Percentiles rank a stretch among this genome's conserved stretches.
Evolutionary conservation across 2,113 vertebrate species (phyloP).

Genomic region (Grallaria varia): DNA sequence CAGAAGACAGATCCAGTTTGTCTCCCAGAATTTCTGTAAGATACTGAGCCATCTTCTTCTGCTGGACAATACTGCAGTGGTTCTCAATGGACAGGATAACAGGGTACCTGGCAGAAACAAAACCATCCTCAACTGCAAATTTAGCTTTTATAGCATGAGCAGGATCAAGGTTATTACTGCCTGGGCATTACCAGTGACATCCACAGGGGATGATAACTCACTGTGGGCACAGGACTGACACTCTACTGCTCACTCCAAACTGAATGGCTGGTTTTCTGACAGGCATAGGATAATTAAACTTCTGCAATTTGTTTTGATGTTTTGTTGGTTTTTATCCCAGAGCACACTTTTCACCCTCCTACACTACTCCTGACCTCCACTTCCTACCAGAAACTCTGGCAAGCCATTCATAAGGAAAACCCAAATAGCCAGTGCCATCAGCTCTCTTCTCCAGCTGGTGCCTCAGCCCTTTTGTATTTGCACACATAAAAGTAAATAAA

Average conservation of each 20-base stretch:
- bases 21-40: conserved; percentile 89
- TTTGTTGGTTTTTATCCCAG: not conserved
- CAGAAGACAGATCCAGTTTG: conserved; percentile 87
- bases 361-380: not conserved
- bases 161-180: not conserved
- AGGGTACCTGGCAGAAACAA: conserved; percentile 80
- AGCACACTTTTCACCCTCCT: not conserved
- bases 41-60: conserved; percentile 98
- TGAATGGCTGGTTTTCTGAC: not conserved
- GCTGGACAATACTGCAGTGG: conserved; percentile 94
- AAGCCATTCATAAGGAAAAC: not conserved
- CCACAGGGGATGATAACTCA: not conserved
- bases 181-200: not conserved
- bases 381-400: not conserved
- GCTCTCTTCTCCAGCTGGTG: not conserved
- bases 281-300: not conserved
- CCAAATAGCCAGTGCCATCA: not conserved
- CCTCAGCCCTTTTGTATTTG: not conserved
- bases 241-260: not conserved
- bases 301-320: not conserved
- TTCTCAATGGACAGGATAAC: conserved; percentile 98
- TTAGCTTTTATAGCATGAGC: not conserved
- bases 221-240: not conserved
- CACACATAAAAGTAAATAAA: not conserved
- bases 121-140: not conserved